Evolutionary conservation across 2,888 invertebrate genomes (phyloP), one percentile per base, ranked within the genome.

Genomic region (Drosophila hamatofila): DNA sequence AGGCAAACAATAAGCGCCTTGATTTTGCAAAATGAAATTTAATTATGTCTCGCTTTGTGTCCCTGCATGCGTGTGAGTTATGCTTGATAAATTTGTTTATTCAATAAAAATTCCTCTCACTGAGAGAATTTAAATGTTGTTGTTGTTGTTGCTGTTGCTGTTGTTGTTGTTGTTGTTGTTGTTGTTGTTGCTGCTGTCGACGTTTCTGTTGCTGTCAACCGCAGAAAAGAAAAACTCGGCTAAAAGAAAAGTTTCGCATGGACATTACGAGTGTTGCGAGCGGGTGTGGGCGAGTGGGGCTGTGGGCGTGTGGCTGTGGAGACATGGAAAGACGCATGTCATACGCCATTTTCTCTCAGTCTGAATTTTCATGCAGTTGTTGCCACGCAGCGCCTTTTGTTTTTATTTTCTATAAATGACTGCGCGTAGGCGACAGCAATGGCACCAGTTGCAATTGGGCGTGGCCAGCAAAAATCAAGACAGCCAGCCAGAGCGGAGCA

Each of bases 11-110:
- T 85, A 72, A 72, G 79, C 74, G 74, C 71, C 80, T 80, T 85
- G 85, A 85, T 85, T 85, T 87, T 88, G 83, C 73, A 79, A 73
- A 78, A 81, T 74, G 63, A 83, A 87, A 88, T 83, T 83, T 77
- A 88, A 88, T 88, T 85, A 85, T 78, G 72, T 52, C 44, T 75
- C 62, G 74, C 74, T 76, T 72, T 81, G 64, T 71, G 63, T 66
- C 25, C 37, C 35, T 42, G 59, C 49, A 33, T 33, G 49, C 37
- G 55, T 58, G 62, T 49, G 66, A 61, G 64, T 68, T 42, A 48
- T 48, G 67, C 65, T 73, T 75, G 68, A 83, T 75, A 81, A 84
- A 87, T 87, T 82, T 82, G 75, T 80, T 83, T 81, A 86, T 83
- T 81, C 70, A 86, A 81, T 81, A 80, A 81, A 83, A 86, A 72